phyloP scores from a whole-genome alignment of 2,888 invertebrate genomes.

The Drosophila kanekoi region DNA sequence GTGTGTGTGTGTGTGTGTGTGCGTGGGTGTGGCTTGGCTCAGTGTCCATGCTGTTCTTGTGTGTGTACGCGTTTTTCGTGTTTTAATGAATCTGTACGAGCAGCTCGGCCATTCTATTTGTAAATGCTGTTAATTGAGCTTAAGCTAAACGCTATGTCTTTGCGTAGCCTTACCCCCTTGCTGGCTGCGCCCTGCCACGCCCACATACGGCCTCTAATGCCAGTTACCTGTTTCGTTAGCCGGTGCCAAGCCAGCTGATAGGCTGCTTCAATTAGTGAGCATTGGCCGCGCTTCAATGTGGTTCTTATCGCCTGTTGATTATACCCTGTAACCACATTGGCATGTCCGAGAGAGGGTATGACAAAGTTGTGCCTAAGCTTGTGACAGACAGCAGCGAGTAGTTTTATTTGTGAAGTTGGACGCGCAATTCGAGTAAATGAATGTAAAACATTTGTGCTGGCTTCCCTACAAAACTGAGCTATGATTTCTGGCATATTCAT shows the following conservation, averaged over 20 bases:
- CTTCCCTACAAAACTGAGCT: too few relatives aligned
- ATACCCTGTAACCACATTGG: constrained; percentile 16
- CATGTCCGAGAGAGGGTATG: not conserved
- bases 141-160: constrained; percentile 66
- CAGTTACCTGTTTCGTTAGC: not conserved
- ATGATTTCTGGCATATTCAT: too few relatives aligned
- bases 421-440: too few relatives aligned
- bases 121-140: constrained; percentile 76
- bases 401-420: too few relatives aligned
- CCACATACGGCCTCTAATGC: not conserved
- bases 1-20: constrained; percentile 14
- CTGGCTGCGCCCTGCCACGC: not conserved
- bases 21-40: constrained; percentile 30
- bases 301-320: constrained; percentile 9
- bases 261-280: constrained; percentile 54
- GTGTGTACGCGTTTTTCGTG: constrained; percentile 46
- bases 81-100: constrained; percentile 75
- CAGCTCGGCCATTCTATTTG: constrained; percentile 62
- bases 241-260: constrained; percentile 20
- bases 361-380: too few relatives aligned
- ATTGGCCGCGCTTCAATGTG: constrained; percentile 33
- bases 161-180: constrained; percentile 30
- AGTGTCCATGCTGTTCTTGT: constrained; percentile 22
- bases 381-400: too few relatives aligned
- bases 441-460: too few relatives aligned